A percentile compares a stretch with the other conserved stretches of the same genome.
phyloP scores from a whole-genome alignment of 2,797 vertebrate species.

The Crypturellus tataupa region DNA sequence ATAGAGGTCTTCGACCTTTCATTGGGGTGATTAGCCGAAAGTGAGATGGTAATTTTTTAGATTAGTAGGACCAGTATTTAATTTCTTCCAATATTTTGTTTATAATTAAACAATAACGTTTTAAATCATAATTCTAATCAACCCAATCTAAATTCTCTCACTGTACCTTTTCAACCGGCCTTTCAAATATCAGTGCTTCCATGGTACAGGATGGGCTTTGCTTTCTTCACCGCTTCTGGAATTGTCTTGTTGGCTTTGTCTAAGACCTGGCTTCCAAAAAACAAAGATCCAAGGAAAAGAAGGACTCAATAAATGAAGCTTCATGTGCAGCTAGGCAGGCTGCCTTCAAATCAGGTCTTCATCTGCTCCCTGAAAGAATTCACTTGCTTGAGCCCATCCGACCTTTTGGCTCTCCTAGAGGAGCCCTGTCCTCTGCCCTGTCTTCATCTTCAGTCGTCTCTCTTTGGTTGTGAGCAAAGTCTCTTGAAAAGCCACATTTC shows the following conservation, averaged over 20 bases:
- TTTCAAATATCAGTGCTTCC: background rate
- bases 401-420: background rate
- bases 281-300: background rate
- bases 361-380: background rate
- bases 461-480: background rate
- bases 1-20: constrained; percentile 92
- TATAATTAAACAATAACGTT: constrained; percentile 73
- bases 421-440: background rate
- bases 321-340: rapidly evolving
- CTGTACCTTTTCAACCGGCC: background rate
- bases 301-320: background rate
- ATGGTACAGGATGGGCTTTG: background rate
- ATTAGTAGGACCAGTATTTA: constrained; percentile 64
- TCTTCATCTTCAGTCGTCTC: background rate
- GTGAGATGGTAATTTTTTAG: constrained; percentile 89
- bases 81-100: constrained; percentile 70
- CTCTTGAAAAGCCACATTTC: background rate
- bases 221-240: background rate
- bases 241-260: background rate
- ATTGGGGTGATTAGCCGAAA: constrained; percentile 87
- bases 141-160: constrained; percentile 5
- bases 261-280: background rate
- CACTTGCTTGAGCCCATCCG: background rate
- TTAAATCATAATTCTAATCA: constrained; percentile 42
- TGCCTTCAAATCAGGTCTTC: background rate